Conservation (phyloP, 2,113 vertebrate species). For the Vireo altiloquus region DNA sequence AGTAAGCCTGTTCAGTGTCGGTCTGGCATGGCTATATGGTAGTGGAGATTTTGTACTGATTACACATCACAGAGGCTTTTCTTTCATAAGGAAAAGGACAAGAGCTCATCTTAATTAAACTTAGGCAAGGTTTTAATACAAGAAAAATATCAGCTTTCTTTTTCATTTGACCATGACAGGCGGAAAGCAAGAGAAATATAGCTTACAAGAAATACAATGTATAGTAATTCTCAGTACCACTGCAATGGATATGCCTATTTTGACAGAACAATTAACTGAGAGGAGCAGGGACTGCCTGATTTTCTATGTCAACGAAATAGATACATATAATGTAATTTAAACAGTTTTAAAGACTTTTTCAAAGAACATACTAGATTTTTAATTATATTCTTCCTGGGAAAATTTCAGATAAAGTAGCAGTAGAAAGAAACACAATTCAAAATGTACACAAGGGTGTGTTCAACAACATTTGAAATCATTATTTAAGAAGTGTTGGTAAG, state of each 20-base stretch:
- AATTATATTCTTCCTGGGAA: background rate
- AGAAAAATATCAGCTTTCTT: background rate
- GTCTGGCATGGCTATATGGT: background rate
- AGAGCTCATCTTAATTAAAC: background rate
- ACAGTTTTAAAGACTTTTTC: background rate
- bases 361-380: background rate
- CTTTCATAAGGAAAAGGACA: background rate
- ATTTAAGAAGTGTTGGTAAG: background rate
- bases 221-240: background rate
- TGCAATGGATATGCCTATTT: background rate
- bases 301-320: background rate
- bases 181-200: background rate
- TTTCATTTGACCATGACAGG: background rate
- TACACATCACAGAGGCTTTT: background rate
- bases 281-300: background rate
- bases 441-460: background rate
- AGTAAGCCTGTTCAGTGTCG: background rate
- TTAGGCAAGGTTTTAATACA: background rate
- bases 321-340: background rate
- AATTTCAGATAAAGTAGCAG: rapidly evolving
- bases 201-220: background rate
- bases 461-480: background rate
- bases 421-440: background rate
- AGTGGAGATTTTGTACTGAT: background rate
- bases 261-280: background rate